These are phyloP conservation scores for Cantharis lateralis DNA, from an alignment of 2,888 invertebrate species.

Conservation along the genomic window DNA sequence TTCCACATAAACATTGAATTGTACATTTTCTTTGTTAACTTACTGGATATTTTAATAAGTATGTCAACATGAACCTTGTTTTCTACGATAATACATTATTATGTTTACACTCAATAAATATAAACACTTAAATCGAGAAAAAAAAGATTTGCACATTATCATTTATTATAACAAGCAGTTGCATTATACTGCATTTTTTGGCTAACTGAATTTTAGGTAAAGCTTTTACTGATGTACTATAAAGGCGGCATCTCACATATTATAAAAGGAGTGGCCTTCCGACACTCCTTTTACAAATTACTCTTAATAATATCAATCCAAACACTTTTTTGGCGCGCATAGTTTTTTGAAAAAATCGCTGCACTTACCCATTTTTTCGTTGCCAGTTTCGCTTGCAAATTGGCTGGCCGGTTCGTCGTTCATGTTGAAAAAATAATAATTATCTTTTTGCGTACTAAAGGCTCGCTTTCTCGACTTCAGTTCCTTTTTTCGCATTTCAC, in stretches of 20 bases:
- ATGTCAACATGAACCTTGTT: conserved; percentile 2
- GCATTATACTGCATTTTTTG: neutral
- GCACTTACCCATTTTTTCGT: conserved; percentile 17
- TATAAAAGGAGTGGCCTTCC: neutral
- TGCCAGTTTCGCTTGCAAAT: neutral
- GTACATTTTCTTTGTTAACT: neutral
- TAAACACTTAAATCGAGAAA: neutral
- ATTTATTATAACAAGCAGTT: neutral
- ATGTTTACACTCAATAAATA: neutral
- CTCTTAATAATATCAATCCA: neutral
- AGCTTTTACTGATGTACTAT: neutral
- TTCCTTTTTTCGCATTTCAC: conserved; percentile 17
- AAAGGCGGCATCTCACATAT: neutral
- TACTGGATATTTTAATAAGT: neutral
- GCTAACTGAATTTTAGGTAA: neutral
- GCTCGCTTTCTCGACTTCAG: conserved; percentile 14
- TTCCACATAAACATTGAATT: neutral
- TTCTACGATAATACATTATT: neutral
- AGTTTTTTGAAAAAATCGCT: neutral
- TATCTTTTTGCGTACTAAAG: conserved; percentile 11
- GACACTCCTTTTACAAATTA: neutral
- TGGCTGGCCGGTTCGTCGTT: conserved; percentile 3
- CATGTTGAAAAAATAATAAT: conserved; percentile 6
- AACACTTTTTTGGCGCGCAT: neutral
- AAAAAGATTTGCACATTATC: neutral